Evolutionary conservation across 2,113 vertebrate species (phyloP), one percentile per base, ranked within the genome.

Genomic region (Pseudonaja textilis): DNA sequence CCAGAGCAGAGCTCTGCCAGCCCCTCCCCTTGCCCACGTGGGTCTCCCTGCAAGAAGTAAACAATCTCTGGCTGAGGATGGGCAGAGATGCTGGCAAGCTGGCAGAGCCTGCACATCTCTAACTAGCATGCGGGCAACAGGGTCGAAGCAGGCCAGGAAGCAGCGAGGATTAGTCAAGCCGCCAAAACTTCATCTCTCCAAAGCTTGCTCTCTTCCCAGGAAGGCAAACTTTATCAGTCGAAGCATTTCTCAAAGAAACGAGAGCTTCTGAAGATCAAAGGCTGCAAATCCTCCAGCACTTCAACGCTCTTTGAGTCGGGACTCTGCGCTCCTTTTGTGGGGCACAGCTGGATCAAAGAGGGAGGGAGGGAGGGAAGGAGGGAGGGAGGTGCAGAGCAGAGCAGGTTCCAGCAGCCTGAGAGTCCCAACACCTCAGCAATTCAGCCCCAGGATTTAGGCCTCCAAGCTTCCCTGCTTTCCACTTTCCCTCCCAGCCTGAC

Each of bases 41-140:
- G 89, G 94, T 85, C 23, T 54, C 74, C 0, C 94, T 16, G 91
- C 59, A 91, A 93, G 92, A 94, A 92, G 95, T 89, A 95, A 97
- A 94, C 94, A 96, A 56, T 0, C 29, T 90, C 16, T 11, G 94
- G 90, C 91, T 23, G 11, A 3, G 0, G 81, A 74, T 25, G 89
- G 88, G 85, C n/a, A 92, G 34, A 42, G 89, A 69, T 50, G 39
- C 64, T 7, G 23, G 61, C 47, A 50, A 64, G 39, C 74, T 91
- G 55, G 93, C 42, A 52, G 42, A 52, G 45, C n/a, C 4, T 42
- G 55, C 94, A 86, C 93, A 85, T 45, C 61, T 52, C 69, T 47
- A 89, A 9, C 26, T 29, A 93, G 6, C 39, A 52, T 39, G 89
- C 39, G 7, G 90, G 0, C 9, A 2, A 25, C 20, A 23, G 14